phyloP scores from a whole-genome alignment of 2,888 invertebrate species.

The Heliconius aoede region DNA sequence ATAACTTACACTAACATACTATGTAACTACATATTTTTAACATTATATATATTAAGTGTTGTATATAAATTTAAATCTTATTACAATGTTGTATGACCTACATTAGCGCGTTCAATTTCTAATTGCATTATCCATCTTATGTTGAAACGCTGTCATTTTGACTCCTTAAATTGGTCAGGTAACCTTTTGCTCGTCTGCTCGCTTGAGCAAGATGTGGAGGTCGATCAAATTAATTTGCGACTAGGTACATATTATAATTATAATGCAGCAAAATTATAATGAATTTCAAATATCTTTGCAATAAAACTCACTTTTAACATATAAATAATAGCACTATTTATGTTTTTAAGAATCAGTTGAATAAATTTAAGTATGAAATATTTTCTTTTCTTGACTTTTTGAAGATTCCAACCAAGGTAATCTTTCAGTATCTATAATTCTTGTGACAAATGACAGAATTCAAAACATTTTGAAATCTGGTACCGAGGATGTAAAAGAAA shows the following conservation, averaged over 20 bases:
- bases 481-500: constrained; percentile 8
- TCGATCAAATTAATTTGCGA: constrained; percentile 40
- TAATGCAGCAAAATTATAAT: constrained; percentile 30
- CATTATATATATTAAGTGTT: not conserved
- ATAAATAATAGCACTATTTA: not conserved
- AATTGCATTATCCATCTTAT: constrained; percentile 41
- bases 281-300: constrained; percentile 1
- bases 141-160: constrained; percentile 59
- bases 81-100: not conserved
- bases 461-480: constrained; percentile 6
- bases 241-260: constrained; percentile 28
- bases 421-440: not conserved
- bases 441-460: constrained; percentile 6
- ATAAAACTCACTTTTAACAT: constrained; percentile 3
- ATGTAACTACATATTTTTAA: not conserved
- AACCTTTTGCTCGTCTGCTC: constrained; percentile 61
- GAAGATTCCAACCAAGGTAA: no score
- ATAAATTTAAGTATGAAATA: no score
- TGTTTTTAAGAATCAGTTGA: not conserved
- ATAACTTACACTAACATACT: not conserved
- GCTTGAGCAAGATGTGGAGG: constrained; percentile 41
- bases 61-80: constrained; percentile 15
- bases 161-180: constrained; percentile 68
- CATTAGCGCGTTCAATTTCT: constrained; percentile 13
- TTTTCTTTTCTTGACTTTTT: not conserved